Percentiles rank a stretch among this genome's conserved stretches.
Evolutionary conservation across 2,113 vertebrate genomes (phyloP).

Genomic region (Orycteropus afer): DNA sequence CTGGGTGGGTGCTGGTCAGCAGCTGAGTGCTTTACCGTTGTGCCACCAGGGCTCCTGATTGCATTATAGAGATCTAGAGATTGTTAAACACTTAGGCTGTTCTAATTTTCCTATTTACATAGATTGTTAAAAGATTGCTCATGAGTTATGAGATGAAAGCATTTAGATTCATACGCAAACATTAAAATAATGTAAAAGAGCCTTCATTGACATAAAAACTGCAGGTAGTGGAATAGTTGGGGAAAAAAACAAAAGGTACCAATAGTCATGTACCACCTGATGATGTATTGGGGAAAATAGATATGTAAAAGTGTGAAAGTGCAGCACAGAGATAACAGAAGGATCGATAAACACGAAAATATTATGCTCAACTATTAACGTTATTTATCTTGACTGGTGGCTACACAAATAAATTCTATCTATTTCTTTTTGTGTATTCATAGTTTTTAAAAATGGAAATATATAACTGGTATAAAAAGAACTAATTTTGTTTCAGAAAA

Average conservation of each 20-base stretch:
- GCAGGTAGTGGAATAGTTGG: not conserved
- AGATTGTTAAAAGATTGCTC: not conserved
- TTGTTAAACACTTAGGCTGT: not conserved
- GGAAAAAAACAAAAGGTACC: not conserved
- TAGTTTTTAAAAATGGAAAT: not conserved
- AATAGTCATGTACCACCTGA: not conserved
- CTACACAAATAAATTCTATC: not conserved
- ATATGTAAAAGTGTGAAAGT: not conserved
- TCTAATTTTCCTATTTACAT: conserved; percentile 16
- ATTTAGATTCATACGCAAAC: not conserved
- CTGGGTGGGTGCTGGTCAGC: not conserved
- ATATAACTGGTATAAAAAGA: not conserved
- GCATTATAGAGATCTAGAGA: not conserved
- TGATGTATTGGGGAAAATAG: not conserved
- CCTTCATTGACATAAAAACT: not conserved
- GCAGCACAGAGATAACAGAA: not conserved
- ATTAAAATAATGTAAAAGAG: not conserved
- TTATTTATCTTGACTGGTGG: not conserved
- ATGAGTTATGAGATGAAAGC: not conserved
- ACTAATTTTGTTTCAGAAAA: not conserved
- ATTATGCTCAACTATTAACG: not conserved
- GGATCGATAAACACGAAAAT: not conserved
- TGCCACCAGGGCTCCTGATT: not conserved
- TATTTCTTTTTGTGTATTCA: not conserved
- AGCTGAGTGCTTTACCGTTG: not conserved